Base-by-base conservation (phyloP, 2,888 invertebrate genomes). In the Erannis defoliaria region DNA sequence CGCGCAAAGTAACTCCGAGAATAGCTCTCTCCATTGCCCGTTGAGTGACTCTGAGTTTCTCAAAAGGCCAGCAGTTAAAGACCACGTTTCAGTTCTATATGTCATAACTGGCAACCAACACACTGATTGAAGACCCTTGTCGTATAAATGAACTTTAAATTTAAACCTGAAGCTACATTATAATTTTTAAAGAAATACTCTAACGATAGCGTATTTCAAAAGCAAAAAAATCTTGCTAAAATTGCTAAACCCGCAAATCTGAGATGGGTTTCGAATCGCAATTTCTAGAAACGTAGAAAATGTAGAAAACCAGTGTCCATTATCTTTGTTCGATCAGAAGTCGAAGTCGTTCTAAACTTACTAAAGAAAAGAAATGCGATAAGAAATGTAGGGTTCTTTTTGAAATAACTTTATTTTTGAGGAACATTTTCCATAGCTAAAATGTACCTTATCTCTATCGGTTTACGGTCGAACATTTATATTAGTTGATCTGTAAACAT, bases 311-410 rank as follows among this genome's bases (percentile, higher is more conserved):
- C 45, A 21, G 35, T n/a, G 37, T 26, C 50, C 26, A 26, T 50
- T 51, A 51, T 54, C 53, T 53, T 31, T 23, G 29, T 51, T 18
- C 29, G 29, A 51, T 51, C 51, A 51, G 40, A 51, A 51, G 38
- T 40, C 19, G 31, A 42, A 51, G 8, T 40, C 51, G 38, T 51
- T 51, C 26, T 18, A 12, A 51, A 51, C 18, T 51, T 18, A 26
- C n/a, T n/a, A n/a, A n/a, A 37, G 38, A 37, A 10, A 26, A 26
- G 26, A 38, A 38, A 38, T 38, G 21, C 38, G 26, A 38, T 38
- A 40, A 29, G 19, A 51, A 40, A 51, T 29, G 40, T 29, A 46
- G 40, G 19, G 29, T 40, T 51, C 40, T 40, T 6, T 14, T 40
- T 40, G 12, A 40, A 40, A 19, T 18, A n/a, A 18, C 18, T 51